Evolutionary conservation across 2,888 invertebrate genomes (phyloP), one percentile per base, ranked within the genome.

Genomic region (Macrophya annulata): DNA sequence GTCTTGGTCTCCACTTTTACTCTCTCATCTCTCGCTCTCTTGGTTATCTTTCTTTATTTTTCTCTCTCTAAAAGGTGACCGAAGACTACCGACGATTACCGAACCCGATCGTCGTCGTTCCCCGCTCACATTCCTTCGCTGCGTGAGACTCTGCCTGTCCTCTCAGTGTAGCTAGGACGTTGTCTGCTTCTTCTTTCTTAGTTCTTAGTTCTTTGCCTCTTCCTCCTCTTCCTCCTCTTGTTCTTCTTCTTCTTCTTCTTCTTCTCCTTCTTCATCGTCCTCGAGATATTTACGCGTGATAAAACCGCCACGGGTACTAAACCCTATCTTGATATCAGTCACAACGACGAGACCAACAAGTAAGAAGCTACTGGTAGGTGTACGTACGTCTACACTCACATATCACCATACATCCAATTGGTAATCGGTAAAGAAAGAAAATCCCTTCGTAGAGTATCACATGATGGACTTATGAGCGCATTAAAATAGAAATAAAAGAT

Each of bases 101-200:
- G 85, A 79, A 68, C 37, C 21, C 82, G 51, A 82, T 71, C 82
- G 82, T 71, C 81, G 55, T 43, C 71, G 55, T 55, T 45, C 85
- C 40, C 71, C 81, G 71, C 71, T 85, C 82, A 82, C 85, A 85
- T 85, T 85, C 85, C 82, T 82, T 65, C 85, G 79, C 85, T 79
- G 81, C 85, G 85, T 85, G 85, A 85, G 85, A 85, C 85, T 45
- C 71, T 77, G 68, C 43, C 71, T 85, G 74, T 55, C 82, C 71
- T 71, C 81, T 71, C 81, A 43, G 65, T 68, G 77, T 82, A 71
- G 85, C 85, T 82, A 71, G 82, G 85, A 83, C 83, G 71, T 83
- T 71, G 81, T 81, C 81, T 74, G 43, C 43, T 59, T 68, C 68
- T 68, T 21, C 40, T 55, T 84, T 71, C 71, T 62, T 62, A 31